Evolutionary conservation across 2,113 vertebrate genomes (phyloP), one percentile per base, ranked within the genome.

Genomic region (Labeo rohita): DNA sequence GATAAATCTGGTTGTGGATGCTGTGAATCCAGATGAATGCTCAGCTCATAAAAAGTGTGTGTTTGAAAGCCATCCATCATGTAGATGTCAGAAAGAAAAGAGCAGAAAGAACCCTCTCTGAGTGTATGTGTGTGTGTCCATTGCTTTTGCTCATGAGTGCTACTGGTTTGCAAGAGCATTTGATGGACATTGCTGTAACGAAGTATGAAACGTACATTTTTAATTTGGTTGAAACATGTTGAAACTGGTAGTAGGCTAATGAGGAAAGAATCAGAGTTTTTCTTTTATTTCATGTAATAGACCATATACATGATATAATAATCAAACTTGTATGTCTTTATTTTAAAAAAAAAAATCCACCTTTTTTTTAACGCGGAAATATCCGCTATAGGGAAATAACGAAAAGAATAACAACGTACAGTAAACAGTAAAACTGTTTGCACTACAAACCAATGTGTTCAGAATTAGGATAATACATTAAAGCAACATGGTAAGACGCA

Each of bases 21-120:
- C 85, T 91, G 79, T 89, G 90, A 89, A 86, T 89, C 88, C 88
- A 90, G 89, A 91, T 91, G 89, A 91, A 91, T 89, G 88, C 90
- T 72, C 85, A 89, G 85, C 89, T 91, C 90, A 91, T 91, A 91
- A 91, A 91, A 91, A 88, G 85, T 89, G 87, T 88, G 88, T 82
- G 89, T 88, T 88, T 90, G 89, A 90, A 88, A 89, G 83, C 87
- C 88, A 89, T 91, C 89, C 88, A 91, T 90, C 89, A 90, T 88
- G 54, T 23, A 80, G 77, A 85, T 84, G 90, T 84, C 88, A 85
- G 83, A 90, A 85, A 83, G 86, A 89, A 74, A 87, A 66, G 50
- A 87, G 88, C 88, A 89, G 83, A 87, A 85, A 85, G 84, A 86
- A 87, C 83, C 66, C 83, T 68, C 63, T 10, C 54, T 47, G 47